Conservation (phyloP, 2,888 invertebrate genomes). For the Eretmocerus hayati region DNA sequence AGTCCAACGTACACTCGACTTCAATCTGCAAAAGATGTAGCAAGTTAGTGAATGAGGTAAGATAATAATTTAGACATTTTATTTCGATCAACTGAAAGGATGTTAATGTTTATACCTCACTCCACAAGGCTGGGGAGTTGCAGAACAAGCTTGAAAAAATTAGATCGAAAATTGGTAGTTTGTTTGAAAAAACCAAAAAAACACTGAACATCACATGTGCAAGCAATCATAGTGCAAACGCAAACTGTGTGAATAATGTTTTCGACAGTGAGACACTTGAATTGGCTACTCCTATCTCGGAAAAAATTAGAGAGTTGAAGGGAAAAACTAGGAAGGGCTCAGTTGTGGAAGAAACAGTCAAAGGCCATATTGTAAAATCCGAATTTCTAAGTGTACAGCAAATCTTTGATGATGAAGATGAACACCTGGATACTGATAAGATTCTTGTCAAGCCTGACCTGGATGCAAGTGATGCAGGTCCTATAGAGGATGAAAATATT, state of each 20-base stretch:
- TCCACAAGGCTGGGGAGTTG: constrained; percentile 51
- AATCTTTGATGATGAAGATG: not conserved
- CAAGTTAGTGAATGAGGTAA: constrained; percentile 54
- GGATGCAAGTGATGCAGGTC: too few relatives aligned
- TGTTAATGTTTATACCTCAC: not conserved
- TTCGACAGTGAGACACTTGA: too few relatives aligned
- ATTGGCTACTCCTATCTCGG: too few relatives aligned
- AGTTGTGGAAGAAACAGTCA: constrained; percentile 3
- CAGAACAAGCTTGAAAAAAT: constrained; percentile 50
- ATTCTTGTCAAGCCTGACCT: too few relatives aligned
- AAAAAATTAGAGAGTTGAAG: constrained; percentile 9
- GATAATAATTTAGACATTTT: not conserved
- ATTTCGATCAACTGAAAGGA: not conserved
- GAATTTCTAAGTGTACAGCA: not conserved
- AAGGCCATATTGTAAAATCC: not conserved
- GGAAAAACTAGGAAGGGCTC: constrained; percentile 7
- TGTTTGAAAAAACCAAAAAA: constrained; percentile 49
- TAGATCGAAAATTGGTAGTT: constrained; percentile 50
- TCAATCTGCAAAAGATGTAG: constrained; percentile 65
- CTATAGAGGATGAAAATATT: constrained; percentile 4
- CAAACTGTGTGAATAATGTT: too few relatives aligned
- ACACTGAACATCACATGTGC: too few relatives aligned
- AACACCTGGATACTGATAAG: not conserved
- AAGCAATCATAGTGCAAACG: too few relatives aligned
- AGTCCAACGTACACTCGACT: constrained; percentile 51